Conservation (phyloP, 2,888 invertebrate genomes). For the Boloria selene region DNA sequence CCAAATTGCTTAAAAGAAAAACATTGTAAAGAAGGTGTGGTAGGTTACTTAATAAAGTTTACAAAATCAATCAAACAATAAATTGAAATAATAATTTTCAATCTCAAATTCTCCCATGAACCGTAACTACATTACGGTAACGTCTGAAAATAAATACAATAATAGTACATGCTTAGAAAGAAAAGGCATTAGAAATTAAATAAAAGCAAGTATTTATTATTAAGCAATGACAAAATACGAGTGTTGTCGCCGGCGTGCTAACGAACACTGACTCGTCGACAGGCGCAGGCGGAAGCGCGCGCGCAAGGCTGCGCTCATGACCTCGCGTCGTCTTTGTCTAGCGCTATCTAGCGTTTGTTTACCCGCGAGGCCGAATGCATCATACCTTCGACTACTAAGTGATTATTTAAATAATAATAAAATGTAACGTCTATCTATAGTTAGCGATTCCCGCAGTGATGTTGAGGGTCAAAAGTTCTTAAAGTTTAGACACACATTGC, state of each 20-base stretch:
- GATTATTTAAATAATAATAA: slow-evolving; percentile 30
- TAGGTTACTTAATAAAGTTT: too few species aligned
- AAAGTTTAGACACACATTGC: too few species aligned
- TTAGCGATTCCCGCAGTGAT: not conserved
- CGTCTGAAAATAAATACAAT: too few species aligned
- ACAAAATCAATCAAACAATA: too few species aligned
- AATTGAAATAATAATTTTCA: too few species aligned
- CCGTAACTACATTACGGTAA: too few species aligned
- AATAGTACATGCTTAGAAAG: too few species aligned
- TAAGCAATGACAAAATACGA: slow-evolving; percentile 40
- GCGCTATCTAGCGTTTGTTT: slow-evolving; percentile 80
- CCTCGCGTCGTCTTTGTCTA: slow-evolving; percentile 82
- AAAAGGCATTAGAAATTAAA: too few species aligned
- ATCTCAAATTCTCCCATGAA: too few species aligned
- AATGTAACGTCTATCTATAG: slow-evolving; percentile 5
- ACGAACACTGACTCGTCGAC: slow-evolving; percentile 55
- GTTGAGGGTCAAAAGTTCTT: not conserved
- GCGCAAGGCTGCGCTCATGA: slow-evolving; percentile 82
- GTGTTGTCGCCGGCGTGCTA: slow-evolving; percentile 52
- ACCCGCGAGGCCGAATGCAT: slow-evolving; percentile 80
- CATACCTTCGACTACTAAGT: slow-evolving; percentile 71
- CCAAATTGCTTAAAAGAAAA: too few species aligned
- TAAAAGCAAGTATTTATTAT: not conserved
- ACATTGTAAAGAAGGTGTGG: too few species aligned
- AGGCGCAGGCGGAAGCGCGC: slow-evolving; percentile 75